Conservation (phyloP, 2,113 vertebrate species). For the Corythornis madagascariensis region DNA sequence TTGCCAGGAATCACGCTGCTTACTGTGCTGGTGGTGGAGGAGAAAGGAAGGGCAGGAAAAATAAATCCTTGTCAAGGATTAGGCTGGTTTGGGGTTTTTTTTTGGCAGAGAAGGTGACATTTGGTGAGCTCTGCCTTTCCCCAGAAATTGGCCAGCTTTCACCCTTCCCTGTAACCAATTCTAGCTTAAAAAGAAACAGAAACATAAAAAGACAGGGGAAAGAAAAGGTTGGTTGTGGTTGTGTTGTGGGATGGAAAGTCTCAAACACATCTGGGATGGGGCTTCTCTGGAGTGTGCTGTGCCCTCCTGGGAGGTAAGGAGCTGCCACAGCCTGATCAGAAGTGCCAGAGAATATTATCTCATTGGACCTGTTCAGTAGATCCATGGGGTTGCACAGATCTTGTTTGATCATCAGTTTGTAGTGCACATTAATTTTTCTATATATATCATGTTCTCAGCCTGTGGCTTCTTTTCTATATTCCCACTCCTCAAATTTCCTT, state of each 20-base stretch:
- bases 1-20: neutral
- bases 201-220: neutral
- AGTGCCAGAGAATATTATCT: accelerated
- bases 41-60: neutral
- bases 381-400: neutral
- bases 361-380: neutral
- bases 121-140: neutral
- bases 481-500: neutral
- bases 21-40: neutral
- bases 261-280: neutral
- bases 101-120: neutral
- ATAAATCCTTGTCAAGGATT: neutral
- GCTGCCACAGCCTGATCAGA: neutral
- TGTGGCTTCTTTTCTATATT: neutral
- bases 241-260: accelerated
- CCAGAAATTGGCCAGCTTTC: neutral
- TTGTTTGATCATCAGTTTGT: neutral
- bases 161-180: neutral
- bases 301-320: neutral
- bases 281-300: neutral
- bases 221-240: neutral
- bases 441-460: no score
- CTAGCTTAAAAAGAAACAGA: no score
- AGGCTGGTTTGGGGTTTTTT: neutral
- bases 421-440: neutral